phyloP scores from a whole-genome alignment of 1,140 invertebrate species.

The Trichonephila clavata region DNA sequence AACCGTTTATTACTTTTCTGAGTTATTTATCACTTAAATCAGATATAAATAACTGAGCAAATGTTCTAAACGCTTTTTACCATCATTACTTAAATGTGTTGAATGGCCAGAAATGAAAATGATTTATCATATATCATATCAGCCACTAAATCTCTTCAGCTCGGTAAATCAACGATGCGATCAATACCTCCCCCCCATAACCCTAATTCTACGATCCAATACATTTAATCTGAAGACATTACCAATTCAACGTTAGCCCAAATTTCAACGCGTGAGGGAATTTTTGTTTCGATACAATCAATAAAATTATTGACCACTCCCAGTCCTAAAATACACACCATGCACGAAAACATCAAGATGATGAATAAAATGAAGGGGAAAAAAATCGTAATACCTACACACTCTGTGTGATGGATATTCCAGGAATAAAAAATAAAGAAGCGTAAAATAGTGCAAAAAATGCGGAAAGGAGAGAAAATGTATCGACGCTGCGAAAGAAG shows the following conservation, averaged over 20 bases:
- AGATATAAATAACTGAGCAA: no score
- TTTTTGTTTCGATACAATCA: constrained; percentile 48
- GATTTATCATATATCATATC: background rate
- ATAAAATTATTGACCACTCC: constrained; percentile 68
- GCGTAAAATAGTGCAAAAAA: background rate
- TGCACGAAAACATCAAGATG: constrained; percentile 54
- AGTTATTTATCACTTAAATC: background rate
- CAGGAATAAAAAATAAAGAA: constrained; percentile 18
- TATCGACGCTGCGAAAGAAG: background rate
- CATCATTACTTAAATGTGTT: background rate
- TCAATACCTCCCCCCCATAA: background rate
- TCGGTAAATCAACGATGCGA: constrained; percentile 9
- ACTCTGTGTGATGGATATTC: constrained; percentile 45
- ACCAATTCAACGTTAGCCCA: constrained; percentile 35
- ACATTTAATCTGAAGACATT: constrained; percentile 55
- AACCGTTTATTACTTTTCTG: background rate
- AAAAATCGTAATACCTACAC: constrained; percentile 43
- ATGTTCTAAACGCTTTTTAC: no score
- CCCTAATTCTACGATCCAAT: constrained; percentile 39
- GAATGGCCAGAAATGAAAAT: constrained; percentile 13
- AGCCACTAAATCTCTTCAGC: constrained; percentile 25
- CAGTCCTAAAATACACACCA: constrained; percentile 53
- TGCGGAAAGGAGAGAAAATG: background rate
- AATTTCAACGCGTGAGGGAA: constrained; percentile 56
- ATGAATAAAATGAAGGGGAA: constrained; percentile 6